Base-by-base conservation (phyloP, 2,888 invertebrate species). In the Sturmia bella region DNA sequence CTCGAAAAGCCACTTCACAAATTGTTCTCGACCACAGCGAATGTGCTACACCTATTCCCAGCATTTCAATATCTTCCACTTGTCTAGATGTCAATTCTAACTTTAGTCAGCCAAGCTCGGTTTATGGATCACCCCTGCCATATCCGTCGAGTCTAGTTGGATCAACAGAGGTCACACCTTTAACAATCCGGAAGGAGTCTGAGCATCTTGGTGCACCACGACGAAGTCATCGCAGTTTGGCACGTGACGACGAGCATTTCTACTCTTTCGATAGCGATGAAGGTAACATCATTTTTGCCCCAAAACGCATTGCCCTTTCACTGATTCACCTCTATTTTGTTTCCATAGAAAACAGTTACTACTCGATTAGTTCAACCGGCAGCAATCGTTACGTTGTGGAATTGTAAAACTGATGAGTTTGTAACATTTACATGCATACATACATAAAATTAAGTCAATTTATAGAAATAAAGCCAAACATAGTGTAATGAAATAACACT, bases 251-350 rank as follows among this genome's bases (percentile, higher is more conserved):
- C 84, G 90, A 90, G 32, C 87, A 87, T 37, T 90, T 89, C 63
- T 89, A 88, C 82, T 90, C 90, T 69, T 90, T 90, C 85, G 90
- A 90, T 84, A 90, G 89, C 85, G 90, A 90, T 85, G 90, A 90
- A 87, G 90, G 90, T 89, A 54, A 68, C 87, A 52, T 3, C 1
- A 24, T 50, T 17, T 39, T 63, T 17, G 1, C 13, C 1, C 41
- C 17, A 13, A 17, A n/a, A 50, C 19, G 15, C 5, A 39, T 32
- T 24, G 12, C 5, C 15, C 63, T 39, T 17, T 37, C n/a, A 13
- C 11, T 4, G 45, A 69, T 61, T 61, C 48, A 27, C 1, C 39
- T 17, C 5, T 52, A 15, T 73, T 68, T 57, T 75, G 72, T 15
- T 80, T 54, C 59, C 83, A 5, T 84, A 89, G 89, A 89, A 84